A percentile compares a stretch with the other conserved stretches of the same genome.
Evolutionary conservation across 2,113 vertebrate species (phyloP).

Genomic region (Vulpes ferrilata): DNA sequence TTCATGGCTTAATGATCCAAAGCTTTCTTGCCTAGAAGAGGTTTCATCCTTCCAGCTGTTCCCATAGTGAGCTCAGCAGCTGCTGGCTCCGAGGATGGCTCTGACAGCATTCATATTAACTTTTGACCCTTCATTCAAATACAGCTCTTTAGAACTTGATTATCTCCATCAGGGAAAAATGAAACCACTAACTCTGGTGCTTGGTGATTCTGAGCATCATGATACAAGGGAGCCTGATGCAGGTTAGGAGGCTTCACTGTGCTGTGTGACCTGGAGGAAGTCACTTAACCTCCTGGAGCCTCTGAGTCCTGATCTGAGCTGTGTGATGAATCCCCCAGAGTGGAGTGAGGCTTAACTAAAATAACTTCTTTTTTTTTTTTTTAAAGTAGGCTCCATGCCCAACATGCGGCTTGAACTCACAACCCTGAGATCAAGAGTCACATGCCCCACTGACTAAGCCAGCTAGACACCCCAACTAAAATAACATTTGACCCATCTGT

Average conservation of each 20-base stretch:
- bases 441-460: not conserved
- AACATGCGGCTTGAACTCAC: not conserved
- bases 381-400: not conserved
- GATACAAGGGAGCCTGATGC: not conserved
- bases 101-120: not conserved
- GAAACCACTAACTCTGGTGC: not conserved
- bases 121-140: not conserved
- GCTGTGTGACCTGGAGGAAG: slow-evolving; percentile 7
- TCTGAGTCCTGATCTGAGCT: not conserved
- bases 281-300: not conserved
- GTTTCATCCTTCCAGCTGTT: not conserved
- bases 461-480: not conserved
- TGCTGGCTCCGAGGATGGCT: not conserved
- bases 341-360: not conserved
- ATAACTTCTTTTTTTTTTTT: not conserved
- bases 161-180: not conserved
- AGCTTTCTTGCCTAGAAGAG: slow-evolving; percentile 8
- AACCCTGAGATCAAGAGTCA: not conserved
- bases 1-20: not conserved
- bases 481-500: not conserved
- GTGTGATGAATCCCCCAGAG: not conserved
- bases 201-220: not conserved
- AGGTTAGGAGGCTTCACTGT: not conserved
- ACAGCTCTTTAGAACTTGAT: not conserved
- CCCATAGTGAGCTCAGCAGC: not conserved